Conservation (phyloP, 1,140 invertebrate species). For the Drosophila aff. region DNA sequence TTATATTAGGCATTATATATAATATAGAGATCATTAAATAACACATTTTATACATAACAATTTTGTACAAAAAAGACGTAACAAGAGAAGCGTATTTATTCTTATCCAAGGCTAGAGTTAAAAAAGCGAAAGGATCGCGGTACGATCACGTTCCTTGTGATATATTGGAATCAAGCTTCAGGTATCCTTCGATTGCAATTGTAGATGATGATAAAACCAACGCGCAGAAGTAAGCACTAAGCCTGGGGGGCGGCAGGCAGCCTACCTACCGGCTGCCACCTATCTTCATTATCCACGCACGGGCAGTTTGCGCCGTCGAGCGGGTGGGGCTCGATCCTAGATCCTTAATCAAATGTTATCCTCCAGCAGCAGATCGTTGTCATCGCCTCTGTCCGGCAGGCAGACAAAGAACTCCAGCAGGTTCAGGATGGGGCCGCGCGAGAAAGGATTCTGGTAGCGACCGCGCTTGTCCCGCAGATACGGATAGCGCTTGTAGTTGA, state of each 20-base stretch:
- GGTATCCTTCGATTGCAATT: constrained; percentile 29
- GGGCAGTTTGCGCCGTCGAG: constrained; percentile 73
- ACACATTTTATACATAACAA: constrained; percentile 75
- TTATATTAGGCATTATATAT: constrained; percentile 70
- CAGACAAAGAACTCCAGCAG: constrained; percentile 95
- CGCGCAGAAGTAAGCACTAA: constrained; percentile 50
- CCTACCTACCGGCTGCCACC: constrained; percentile 45
- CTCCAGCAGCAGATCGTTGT: constrained; percentile 90
- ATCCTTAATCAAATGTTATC: constrained; percentile 87
- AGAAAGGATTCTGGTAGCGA: constrained; percentile 95
- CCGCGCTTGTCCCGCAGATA: constrained; percentile 95
- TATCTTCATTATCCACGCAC: constrained; percentile 78
- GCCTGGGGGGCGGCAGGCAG: constrained; percentile 57
- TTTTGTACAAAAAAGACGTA: constrained; percentile 76
- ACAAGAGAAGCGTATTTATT: constrained; percentile 70
- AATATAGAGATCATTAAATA: constrained; percentile 70
- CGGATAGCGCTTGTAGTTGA: constrained; percentile 95
- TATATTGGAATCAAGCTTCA: not conserved
- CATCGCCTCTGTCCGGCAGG: constrained; percentile 90
- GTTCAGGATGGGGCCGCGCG: constrained; percentile 93
- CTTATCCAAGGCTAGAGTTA: constrained; percentile 46
- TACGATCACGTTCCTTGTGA: not conserved
- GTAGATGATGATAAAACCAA: constrained; percentile 45
- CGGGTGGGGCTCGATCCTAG: constrained; percentile 73
- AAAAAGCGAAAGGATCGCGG: constrained; percentile 45